phyloP scores from a whole-genome alignment of 2,888 invertebrate species.

The Callosobruchus maculatus region DNA sequence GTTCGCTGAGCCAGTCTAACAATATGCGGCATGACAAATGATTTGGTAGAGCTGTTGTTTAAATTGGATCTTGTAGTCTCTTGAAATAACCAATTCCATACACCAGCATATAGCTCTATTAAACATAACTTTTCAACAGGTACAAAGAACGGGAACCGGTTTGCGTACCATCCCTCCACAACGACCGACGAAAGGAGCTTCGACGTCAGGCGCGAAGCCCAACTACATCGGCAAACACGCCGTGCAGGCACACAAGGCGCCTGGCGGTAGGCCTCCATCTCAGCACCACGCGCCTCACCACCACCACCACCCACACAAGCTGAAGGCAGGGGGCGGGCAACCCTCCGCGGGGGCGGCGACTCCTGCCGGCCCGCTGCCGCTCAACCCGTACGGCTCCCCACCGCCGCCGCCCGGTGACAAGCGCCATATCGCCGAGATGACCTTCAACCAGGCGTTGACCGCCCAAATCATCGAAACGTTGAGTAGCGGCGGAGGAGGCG shows the following conservation, averaged over 20 bases:
- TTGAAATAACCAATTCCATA: no score
- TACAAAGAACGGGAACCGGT: conserved; percentile 41
- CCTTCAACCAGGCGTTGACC: conserved; percentile 60
- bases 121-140: conserved; percentile 4
- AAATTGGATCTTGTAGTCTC: no score
- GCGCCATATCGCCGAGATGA: conserved; percentile 47
- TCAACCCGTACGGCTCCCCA: conserved; percentile 14
- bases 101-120: no score
- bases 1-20: no score
- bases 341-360: conserved; percentile 10
- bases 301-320: conserved; percentile 22
- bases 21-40: no score
- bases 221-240: conserved; percentile 51
- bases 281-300: conserved; percentile 25
- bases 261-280: neutral
- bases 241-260: conserved; percentile 44
- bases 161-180: conserved; percentile 47
- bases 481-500: conserved; percentile 44
- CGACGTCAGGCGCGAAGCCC: conserved; percentile 36
- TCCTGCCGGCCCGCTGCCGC: conserved; percentile 14
- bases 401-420: conserved; percentile 22
- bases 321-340: conserved; percentile 17
- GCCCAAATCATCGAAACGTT: conserved; percentile 61
- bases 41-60: no score
- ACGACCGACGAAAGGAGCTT: conserved; percentile 33